phyloP scores from a whole-genome alignment of 2,888 invertebrate genomes.

The Trachelus iudaicus region DNA sequence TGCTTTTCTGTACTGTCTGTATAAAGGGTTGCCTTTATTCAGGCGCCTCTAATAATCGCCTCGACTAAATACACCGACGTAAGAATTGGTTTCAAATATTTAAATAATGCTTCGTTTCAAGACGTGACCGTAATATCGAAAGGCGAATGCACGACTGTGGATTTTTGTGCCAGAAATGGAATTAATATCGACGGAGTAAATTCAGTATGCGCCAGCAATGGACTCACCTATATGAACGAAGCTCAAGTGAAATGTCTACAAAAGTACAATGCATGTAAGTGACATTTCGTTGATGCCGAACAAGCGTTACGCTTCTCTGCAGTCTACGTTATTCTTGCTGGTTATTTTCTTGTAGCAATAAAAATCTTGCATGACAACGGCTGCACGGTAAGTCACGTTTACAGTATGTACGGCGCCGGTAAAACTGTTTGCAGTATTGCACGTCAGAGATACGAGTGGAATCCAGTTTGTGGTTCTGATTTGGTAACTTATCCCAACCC shows the following conservation, averaged over 20 bases:
- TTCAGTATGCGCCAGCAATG: constrained; percentile 50
- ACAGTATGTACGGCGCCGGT: constrained; percentile 26
- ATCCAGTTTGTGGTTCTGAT: constrained; percentile 46
- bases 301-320: constrained; percentile 5
- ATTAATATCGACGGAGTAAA: constrained; percentile 24
- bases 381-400: constrained; percentile 42
- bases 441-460: constrained; percentile 46
- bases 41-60: neutral
- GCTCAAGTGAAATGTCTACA: constrained; percentile 47
- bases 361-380: constrained; percentile 46
- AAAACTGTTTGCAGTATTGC: constrained; percentile 40
- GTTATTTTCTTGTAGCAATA: constrained; percentile 31
- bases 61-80: too few relatives aligned
- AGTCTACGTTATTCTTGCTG: neutral
- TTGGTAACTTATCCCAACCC: constrained; percentile 49
- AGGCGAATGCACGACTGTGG: constrained; percentile 30
- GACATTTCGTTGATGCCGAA: neutral
- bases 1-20: neutral
- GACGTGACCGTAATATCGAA: constrained; percentile 24
- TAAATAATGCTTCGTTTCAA: constrained; percentile 14
- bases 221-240: constrained; percentile 47
- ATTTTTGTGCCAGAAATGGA: constrained; percentile 24
- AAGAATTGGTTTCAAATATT: neutral
- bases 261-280: constrained; percentile 37
- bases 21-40: constrained; percentile 11